These are phyloP conservation scores for Agrenia bidenticulata DNA, from an alignment of 2,888 invertebrate species.

Conservation along the genomic window DNA sequence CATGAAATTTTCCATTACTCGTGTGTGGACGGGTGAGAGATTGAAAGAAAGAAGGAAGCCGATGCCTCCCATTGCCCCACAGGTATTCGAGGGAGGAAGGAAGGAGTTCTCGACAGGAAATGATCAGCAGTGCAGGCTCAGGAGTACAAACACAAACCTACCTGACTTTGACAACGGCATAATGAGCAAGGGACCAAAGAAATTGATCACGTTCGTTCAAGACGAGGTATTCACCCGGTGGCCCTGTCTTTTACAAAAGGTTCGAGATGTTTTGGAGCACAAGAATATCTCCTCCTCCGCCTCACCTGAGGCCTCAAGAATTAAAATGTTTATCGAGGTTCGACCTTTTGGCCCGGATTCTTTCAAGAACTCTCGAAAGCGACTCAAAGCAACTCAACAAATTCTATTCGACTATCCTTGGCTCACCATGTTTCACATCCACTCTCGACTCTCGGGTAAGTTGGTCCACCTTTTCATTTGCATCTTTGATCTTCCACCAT, in stretches of 20 bases:
- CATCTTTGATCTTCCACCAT: no score
- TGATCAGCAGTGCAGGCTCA: no score
- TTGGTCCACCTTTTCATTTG: no score
- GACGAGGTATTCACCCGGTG: constrained; percentile 21
- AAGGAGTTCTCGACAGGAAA: no score
- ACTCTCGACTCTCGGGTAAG: constrained; percentile 22
- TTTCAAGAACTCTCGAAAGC: constrained; percentile 24
- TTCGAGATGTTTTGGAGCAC: background rate
- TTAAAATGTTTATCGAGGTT: constrained; percentile 30
- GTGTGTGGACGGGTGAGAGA: background rate
- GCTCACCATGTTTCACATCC: constrained; percentile 24
- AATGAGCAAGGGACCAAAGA: constrained; percentile 11
- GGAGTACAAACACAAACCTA: no score
- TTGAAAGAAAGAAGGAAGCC: constrained; percentile 9
- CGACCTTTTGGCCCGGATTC: constrained; percentile 31
- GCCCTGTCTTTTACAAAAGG: constrained; percentile 17
- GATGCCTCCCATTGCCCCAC: no score
- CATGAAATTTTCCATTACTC: background rate
- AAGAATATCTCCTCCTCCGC: constrained; percentile 4
- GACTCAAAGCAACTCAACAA: constrained; percentile 35
- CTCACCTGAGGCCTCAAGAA: constrained; percentile 23
- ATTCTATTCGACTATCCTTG: constrained; percentile 38
- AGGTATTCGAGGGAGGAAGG: no score
- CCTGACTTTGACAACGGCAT: background rate
- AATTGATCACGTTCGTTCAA: constrained; percentile 13